Base-by-base conservation (phyloP, 92 coral and sea anemone genomes). In the Epizoanthus stellaris region DNA sequence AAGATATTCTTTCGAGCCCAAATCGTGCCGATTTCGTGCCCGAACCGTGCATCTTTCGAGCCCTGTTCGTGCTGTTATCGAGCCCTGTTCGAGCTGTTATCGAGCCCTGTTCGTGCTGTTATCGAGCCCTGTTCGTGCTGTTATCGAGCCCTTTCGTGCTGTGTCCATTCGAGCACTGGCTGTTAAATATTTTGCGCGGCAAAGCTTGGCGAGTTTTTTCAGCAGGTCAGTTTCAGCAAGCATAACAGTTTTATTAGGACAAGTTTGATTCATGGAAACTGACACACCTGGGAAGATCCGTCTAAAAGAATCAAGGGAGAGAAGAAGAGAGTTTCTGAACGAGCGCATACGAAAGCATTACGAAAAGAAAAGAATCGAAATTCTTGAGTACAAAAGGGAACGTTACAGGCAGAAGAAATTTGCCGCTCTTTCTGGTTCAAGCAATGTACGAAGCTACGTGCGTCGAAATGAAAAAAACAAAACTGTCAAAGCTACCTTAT, bases 221-320 rank as follows among this genome's bases (percentile, higher is more conserved):
- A 68, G 73, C 73, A 68, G 73, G 73, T 68, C 73, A 68, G 73
- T 68, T 68, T 68, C 73, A 68, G 73, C 49, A 68, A 68, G 73
- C 76, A 70, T 70, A 70, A 70, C 76, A 70, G 73, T n/a, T n/a
- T n/a, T n/a, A n/a, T n/a, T n/a, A n/a, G n/a, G n/a, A n/a, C n/a
- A n/a, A n/a, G 73, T 68, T 68, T 39, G 75, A 70, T 70, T 70
- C 76, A 70, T 70, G 76, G 76, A 70, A 70, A 70, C 58, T 70
- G 76, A 43, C 76, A 70, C 76, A 70, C 57, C 76, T 70, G 58
- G 76, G 76, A 70, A 70, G 76, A 70, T 70, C 16, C 76, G 58
- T 70, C 30, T 42, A 70, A 70, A 70, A 70, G 76, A 70, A 70
- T 70, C 76, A 70, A 70, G 76, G 57, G 76, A 70, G 76, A 70